These are phyloP conservation scores for Zaprionus davidi DNA, from an alignment of 1,140 invertebrate species.

Conservation along the genomic window DNA sequence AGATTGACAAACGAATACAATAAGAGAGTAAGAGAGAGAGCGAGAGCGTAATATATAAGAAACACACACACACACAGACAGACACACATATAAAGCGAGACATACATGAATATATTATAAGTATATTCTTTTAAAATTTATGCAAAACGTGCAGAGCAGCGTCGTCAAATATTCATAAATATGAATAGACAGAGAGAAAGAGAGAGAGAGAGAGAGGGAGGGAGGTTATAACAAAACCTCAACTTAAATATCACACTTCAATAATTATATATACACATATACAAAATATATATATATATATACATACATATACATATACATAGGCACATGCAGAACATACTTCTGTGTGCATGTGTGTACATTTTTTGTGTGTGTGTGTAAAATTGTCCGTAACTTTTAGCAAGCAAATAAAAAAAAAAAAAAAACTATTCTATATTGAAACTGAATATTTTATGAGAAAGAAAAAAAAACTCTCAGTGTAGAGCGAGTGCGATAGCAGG, in stretches of 20 bases:
- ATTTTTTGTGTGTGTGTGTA: constrained; percentile 72
- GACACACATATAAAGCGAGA: constrained; percentile 10
- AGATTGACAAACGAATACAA: constrained; percentile 36
- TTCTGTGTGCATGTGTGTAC: constrained; percentile 35
- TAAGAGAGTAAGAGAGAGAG: constrained; percentile 11
- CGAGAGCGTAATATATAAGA: constrained; percentile 31
- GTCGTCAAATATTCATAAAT: constrained; percentile 16
- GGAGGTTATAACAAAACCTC: constrained; percentile 38
- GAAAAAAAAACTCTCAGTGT: constrained; percentile 25
- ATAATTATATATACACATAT: constrained; percentile 63
- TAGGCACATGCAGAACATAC: constrained; percentile 34
- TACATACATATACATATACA: constrained; percentile 45
- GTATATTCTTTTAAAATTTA: constrained; percentile 83
- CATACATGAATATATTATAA: constrained; percentile 56
- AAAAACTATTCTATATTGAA: constrained; percentile 58
- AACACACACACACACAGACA: constrained; percentile 23
- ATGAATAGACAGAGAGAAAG: constrained; percentile 18
- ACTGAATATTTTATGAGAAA: constrained; percentile 75
- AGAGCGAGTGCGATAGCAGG: constrained; percentile 35
- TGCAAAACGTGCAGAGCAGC: constrained; percentile 45
- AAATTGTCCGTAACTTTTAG: constrained; percentile 81
- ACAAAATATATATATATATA: constrained; percentile 42
- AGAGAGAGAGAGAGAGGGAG: constrained; percentile 2
- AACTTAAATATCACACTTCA: constrained; percentile 78
- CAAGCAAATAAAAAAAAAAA: constrained; percentile 52